Evolutionary conservation across 2,113 vertebrate genomes (phyloP), one percentile per base, ranked within the genome.

Genomic region (Trogon surrucura): DNA sequence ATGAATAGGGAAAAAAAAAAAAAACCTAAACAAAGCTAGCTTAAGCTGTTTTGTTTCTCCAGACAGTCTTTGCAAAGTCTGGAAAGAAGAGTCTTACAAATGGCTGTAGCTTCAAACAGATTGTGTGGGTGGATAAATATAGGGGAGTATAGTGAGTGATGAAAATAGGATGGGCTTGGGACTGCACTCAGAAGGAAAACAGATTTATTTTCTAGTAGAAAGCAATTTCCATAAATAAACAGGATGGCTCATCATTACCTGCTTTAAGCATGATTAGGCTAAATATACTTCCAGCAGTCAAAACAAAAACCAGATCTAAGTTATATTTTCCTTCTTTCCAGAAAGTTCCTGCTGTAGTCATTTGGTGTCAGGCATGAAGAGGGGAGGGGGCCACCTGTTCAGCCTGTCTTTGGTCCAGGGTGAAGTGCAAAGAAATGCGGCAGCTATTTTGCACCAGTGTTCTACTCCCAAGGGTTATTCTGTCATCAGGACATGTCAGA

Each of bases 221-320:
- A 87, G 47, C 26, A 93, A 77, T 79, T 85, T 91, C 72, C 80
- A 79, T 92, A 80, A 91, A 88, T 70, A 96, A 92, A 91, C 21
- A 86, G 44, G 56, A 87, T 80, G 48, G 50, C 16, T 96, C 30
- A 69, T 92, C 60, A 75, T 93, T 93, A 81, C 50, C 67, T 88
- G 32, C 41, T 95, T 82, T 84, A 85, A 93, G 62, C 72, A 48
- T 88, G 73, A 96, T 96, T 94, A 91, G 56, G 44, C 48, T 95
- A 89, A 93, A 75, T 80, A 73, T 53, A 87, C 44, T 78, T 74
- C 69, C 71, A 87, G 66, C 61, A 95, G 84, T 47, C 25, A 88
- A 88, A 91, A 74, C n/a, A 34, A 50, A 70, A 48, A 50, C 41
- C 23, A 53, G 13, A 66, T 25, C 18, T 21, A 30, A 61, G 11